Base-by-base conservation (phyloP, 2,888 invertebrate species). In the Chouioia cunea region DNA sequence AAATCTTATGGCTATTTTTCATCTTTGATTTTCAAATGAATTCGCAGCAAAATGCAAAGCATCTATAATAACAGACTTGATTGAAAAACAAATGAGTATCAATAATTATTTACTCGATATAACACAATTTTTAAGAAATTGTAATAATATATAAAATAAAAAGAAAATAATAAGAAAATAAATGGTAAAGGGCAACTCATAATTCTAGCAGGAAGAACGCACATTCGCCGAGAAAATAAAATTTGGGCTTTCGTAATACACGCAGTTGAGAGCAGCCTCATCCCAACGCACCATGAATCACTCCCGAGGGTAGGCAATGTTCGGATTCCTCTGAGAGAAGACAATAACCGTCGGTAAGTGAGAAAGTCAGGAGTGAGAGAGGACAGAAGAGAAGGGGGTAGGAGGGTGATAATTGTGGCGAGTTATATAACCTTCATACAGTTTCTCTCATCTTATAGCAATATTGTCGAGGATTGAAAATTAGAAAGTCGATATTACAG, bases 301-400 rank as follows among this genome's bases (percentile, higher is more conserved):
- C 70, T 68, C 70, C 70, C 73, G 58, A 50, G 62, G 68, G 69
- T 36, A 6, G 22, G 46, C 46, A 18, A 14, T 43, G 23, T 20
- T 20, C 20, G 73, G 48, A 70, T 56, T 53, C 69, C 69, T 27
- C 15, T 18, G 70, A 65, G 66, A 59, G 63, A 58, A 73, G 73
- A 70, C 73, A 70, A 73, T 70, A 73, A 70, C 62, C 70, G 70
- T 43, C 48, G 68, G 71, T 75, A 75, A 70, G 76, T 73, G 77
- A 79, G 65, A 62, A 50, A 47, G 57, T 44, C 48, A 57, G 16
- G 52, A 66, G 43, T 16, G 48, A 56, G 27, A 20, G 46, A 43
- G 52, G 46, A 54, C n/a, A n/a, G 2, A 8, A 12, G 1, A 2
- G 36, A 10, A 36, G 36, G 10, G 65, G 66, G 22, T 50, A n/a